These are phyloP conservation scores for Platypus cylindrus DNA, from an alignment of 2,888 invertebrate genomes.

Conservation along the genomic window DNA sequence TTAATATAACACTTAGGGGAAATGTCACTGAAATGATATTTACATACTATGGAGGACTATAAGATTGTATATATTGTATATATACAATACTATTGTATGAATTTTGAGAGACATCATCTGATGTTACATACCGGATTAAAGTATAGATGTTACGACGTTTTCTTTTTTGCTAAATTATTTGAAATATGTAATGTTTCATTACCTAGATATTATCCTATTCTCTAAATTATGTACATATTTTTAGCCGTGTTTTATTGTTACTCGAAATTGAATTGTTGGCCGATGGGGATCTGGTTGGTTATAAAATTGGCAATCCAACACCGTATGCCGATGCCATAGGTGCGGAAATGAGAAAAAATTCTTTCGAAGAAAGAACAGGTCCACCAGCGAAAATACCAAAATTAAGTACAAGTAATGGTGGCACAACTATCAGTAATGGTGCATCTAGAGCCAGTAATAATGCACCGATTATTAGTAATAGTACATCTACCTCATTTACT, in stretches of 20 bases:
- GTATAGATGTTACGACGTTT: too few species aligned
- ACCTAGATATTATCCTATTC: background rate
- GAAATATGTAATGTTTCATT: too few species aligned
- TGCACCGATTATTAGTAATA: conserved; percentile 3
- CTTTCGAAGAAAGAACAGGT: conserved; percentile 1
- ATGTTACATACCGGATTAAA: too few species aligned
- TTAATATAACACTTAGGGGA: too few species aligned
- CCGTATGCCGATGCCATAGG: conserved; percentile 4
- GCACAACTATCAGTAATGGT: conserved; percentile 4
- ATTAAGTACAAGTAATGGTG: conserved; percentile 5
- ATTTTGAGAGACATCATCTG: too few species aligned
- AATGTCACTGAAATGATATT: too few species aligned
- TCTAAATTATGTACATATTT: conserved; percentile 22
- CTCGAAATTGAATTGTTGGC: conserved; percentile 62
- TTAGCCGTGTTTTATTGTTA: conserved; percentile 74
- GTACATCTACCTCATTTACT: too few species aligned
- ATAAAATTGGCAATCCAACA: conserved; percentile 66
- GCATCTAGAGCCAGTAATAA: conserved; percentile 4
- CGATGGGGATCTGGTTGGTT: conserved; percentile 57
- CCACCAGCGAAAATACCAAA: conserved; percentile 9
- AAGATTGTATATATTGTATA: too few species aligned
- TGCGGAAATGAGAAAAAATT: background rate
- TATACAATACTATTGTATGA: too few species aligned
- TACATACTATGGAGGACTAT: too few species aligned
- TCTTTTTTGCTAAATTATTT: too few species aligned